phyloP scores from a whole-genome alignment of 2,888 invertebrate genomes.

The Torymus tubicola region DNA sequence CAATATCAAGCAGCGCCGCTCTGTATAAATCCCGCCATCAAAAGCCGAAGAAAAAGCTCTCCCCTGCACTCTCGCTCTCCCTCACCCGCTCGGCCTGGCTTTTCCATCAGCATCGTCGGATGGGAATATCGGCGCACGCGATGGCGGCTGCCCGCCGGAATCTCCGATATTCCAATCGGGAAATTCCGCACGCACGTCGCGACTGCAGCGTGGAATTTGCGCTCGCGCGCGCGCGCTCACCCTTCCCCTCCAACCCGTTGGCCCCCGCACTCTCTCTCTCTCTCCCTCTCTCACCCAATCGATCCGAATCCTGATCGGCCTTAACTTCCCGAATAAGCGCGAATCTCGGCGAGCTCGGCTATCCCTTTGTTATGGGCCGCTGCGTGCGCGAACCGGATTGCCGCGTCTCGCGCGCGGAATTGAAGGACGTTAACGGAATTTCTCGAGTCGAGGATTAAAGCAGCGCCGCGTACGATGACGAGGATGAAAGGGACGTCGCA shows the following conservation, averaged over 20 bases:
- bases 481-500: neutral
- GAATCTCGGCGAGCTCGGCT: slow-evolving; percentile 54
- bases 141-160: slow-evolving; percentile 60
- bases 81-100: neutral
- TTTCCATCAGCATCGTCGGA: neutral
- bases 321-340: slow-evolving; percentile 57
- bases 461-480: neutral
- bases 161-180: slow-evolving; percentile 73
- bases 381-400: slow-evolving; percentile 10
- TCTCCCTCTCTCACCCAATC: slow-evolving; percentile 47
- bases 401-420: slow-evolving; percentile 40
- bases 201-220: slow-evolving; percentile 66
- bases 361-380: slow-evolving; percentile 43
- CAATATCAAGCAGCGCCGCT: no score
- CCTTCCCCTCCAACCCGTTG: neutral
- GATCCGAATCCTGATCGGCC: slow-evolving; percentile 59
- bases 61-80: no score
- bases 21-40: no score
- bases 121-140: neutral
- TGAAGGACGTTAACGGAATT: slow-evolving; percentile 53
- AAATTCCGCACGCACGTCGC: slow-evolving; percentile 71
- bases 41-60: no score
- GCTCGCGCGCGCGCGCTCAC: slow-evolving; percentile 24
- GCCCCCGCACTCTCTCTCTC: no score
- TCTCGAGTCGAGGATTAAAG: slow-evolving; percentile 35